Conservation (phyloP, 2,888 invertebrate genomes). For the Tryphoninae sp. region DNA sequence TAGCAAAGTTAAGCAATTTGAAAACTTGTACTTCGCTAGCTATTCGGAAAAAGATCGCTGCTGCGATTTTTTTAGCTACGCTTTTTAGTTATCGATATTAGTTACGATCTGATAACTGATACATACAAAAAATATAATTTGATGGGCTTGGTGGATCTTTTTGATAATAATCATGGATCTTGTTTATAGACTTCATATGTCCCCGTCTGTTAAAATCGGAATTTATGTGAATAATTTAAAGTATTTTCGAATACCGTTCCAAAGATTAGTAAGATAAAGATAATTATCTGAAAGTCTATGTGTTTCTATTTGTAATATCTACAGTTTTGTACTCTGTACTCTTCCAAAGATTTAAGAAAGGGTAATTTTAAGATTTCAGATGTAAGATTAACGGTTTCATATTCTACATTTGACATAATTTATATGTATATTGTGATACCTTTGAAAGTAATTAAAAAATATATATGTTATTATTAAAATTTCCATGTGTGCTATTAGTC, state of each 20-base stretch:
- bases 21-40: conserved; percentile 8
- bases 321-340: not conserved
- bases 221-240: no score
- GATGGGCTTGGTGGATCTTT: conserved; percentile 23
- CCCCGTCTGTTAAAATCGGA: no score
- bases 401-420: not conserved
- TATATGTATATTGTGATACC: not conserved
- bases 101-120: conserved; percentile 8
- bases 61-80: not conserved
- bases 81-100: not conserved
- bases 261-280: no score
- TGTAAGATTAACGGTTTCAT: not conserved
- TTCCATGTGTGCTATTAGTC: not conserved
- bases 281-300: not conserved
- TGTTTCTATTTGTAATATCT: no score
- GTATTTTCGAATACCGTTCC: no score
- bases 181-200: not conserved
- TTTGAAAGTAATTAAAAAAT: not conserved
- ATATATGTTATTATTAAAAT: not conserved
- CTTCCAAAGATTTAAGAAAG: not conserved
- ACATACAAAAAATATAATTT: conserved; percentile 17
- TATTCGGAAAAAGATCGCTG: conserved; percentile 8
- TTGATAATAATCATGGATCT: not conserved
- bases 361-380: not conserved
- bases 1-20: conserved; percentile 6